A percentile compares a stretch with the other conserved stretches of the same genome.
These are phyloP conservation scores for Potamilus streckersoni DNA, from an alignment of 1,140 invertebrate species.

Conservation along the genomic window DNA sequence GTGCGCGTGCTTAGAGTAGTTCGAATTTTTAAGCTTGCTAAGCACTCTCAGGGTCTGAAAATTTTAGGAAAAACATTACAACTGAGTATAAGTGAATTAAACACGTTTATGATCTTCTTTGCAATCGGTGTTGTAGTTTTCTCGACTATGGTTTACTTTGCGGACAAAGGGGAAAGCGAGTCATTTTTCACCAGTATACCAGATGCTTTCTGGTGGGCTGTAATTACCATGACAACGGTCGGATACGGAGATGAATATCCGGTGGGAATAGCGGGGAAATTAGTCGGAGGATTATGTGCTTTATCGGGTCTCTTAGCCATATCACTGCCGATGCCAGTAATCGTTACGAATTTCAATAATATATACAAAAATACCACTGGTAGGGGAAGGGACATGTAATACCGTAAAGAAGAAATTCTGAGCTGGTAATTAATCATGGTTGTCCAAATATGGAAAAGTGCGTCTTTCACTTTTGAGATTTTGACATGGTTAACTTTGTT, in stretches of 20 bases:
- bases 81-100: constrained; percentile 98
- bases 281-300: constrained; percentile 85
- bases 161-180: constrained; percentile 44
- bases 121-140: constrained; percentile 62
- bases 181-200: constrained; percentile 64
- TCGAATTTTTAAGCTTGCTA: constrained; percentile 64
- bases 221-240: constrained; percentile 64
- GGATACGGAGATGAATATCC: constrained; percentile 62
- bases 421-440: too few species aligned
- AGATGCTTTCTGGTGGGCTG: constrained; percentile 65
- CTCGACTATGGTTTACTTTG: constrained; percentile 61
- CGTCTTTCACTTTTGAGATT: too few species aligned
- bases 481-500: too few species aligned
- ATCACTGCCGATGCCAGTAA: constrained; percentile 96
- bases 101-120: constrained; percentile 99
- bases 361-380: constrained; percentile 80
- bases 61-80: constrained; percentile 82
- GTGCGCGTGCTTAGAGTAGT: constrained; percentile 60
- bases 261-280: constrained; percentile 62
- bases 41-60: constrained; percentile 60
- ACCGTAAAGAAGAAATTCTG: too few species aligned
- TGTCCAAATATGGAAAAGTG: too few species aligned
- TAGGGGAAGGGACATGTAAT: constrained; percentile 11
- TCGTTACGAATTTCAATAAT: constrained; percentile 99
- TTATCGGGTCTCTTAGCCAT: constrained; percentile 98